Evolutionary conservation across 2,113 vertebrate genomes (phyloP).

Genomic region (Syrrhaptes paradoxus): DNA sequence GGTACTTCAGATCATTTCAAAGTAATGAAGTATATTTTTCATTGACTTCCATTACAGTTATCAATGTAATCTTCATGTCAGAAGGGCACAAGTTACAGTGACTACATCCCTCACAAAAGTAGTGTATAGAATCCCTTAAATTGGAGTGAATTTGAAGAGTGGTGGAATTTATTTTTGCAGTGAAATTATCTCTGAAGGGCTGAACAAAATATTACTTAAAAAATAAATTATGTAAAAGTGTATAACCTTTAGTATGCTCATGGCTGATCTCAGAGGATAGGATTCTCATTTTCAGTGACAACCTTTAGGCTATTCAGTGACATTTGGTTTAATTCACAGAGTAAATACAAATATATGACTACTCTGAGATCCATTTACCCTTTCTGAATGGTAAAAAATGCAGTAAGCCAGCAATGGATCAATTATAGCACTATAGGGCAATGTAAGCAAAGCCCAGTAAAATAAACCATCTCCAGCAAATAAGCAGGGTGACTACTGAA

Average conservation of each 20-base stretch:
- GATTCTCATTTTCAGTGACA: neutral
- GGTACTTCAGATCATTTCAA: constrained; percentile 24
- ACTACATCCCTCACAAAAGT: neutral
- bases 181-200: neutral
- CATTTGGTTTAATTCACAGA: neutral
- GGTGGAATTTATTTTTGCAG: neutral
- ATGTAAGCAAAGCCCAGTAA: neutral
- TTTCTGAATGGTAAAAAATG: neutral
- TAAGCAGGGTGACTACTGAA: neutral
- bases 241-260: neutral
- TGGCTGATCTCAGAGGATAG: neutral
- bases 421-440: neutral
- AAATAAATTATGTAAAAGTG: neutral
- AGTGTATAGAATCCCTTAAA: neutral
- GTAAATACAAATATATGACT: neutral
- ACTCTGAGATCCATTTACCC: neutral
- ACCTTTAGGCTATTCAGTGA: neutral
- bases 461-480: neutral
- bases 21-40: constrained; percentile 31
- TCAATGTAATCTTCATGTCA: neutral
- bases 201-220: neutral
- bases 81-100: neutral
- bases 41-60: neutral
- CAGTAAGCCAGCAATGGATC: neutral
- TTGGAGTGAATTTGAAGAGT: neutral